These are phyloP conservation scores for Ondatra zibethicus DNA, from an alignment of 2,113 vertebrate genomes.

Conservation along the genomic window DNA sequence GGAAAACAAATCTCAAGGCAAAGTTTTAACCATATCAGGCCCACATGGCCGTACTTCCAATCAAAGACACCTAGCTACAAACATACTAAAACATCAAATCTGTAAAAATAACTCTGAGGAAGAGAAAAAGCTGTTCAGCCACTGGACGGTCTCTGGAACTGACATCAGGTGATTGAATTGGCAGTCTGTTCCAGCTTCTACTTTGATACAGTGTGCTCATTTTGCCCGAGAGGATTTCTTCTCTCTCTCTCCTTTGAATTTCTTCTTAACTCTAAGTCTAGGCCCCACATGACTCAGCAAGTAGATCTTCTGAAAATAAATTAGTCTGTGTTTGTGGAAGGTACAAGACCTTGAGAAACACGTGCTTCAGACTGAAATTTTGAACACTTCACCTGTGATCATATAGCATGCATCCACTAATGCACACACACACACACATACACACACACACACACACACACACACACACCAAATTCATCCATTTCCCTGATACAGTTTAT, in stretches of 20 bases:
- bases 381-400: neutral
- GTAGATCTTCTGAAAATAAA: neutral
- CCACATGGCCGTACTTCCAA: neutral
- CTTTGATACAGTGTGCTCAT: neutral
- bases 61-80: neutral
- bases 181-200: neutral
- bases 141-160: neutral
- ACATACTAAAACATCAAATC: neutral
- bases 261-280: neutral
- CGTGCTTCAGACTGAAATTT: neutral
- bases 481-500: constrained; percentile 8
- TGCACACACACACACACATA: neutral
- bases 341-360: neutral
- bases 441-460: neutral
- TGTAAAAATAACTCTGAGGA: neutral
- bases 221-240: neutral
- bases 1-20: neutral
- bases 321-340: neutral
- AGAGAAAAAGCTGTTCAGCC: neutral
- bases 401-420: neutral
- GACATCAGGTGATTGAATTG: neutral
- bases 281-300: neutral
- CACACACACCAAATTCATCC: neutral
- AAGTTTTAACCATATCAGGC: neutral
- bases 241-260: neutral